Percentiles rank a stretch among this genome's conserved stretches.
These are phyloP conservation scores for Hapalemur alaotrensis DNA, from an alignment of 2,797 vertebrate genomes.

Conservation along the genomic window DNA sequence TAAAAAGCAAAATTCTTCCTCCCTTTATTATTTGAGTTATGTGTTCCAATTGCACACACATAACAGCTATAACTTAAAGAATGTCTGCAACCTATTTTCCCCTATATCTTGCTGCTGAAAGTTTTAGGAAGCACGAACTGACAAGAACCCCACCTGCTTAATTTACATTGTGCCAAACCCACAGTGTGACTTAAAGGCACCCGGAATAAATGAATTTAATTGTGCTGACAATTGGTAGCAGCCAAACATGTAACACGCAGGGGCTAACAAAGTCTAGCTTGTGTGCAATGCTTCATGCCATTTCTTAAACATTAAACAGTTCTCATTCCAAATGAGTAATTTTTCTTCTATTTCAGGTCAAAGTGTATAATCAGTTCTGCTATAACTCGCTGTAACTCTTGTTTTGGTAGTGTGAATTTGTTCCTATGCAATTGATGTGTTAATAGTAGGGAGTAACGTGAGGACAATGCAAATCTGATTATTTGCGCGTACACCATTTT, in stretches of 20 bases:
- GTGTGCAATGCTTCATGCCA: neutral
- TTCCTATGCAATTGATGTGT: neutral
- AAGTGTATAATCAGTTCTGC: neutral
- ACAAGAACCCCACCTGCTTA: neutral
- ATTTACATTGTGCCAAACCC: neutral
- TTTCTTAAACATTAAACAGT: neutral
- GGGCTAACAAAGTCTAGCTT: neutral
- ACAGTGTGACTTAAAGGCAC: neutral
- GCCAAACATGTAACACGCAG: neutral
- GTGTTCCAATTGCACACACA: neutral
- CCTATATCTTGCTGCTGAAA: neutral
- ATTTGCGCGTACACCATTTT: neutral
- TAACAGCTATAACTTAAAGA: neutral
- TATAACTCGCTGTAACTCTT: neutral
- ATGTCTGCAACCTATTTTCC: neutral
- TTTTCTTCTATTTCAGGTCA: neutral
- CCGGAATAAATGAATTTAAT: neutral
- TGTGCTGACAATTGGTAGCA: neutral
- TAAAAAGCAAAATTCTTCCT: neutral
- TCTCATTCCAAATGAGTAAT: neutral
- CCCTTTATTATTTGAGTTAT: neutral
- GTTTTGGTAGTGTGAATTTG: neutral
- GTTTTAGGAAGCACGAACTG: neutral
- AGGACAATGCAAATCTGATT: neutral
- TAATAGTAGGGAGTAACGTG: neutral